A percentile compares a stretch with the other conserved stretches of the same genome.
Evolutionary conservation across 2,113 vertebrate genomes (phyloP).

Genomic region (Delphinapterus leucas): DNA sequence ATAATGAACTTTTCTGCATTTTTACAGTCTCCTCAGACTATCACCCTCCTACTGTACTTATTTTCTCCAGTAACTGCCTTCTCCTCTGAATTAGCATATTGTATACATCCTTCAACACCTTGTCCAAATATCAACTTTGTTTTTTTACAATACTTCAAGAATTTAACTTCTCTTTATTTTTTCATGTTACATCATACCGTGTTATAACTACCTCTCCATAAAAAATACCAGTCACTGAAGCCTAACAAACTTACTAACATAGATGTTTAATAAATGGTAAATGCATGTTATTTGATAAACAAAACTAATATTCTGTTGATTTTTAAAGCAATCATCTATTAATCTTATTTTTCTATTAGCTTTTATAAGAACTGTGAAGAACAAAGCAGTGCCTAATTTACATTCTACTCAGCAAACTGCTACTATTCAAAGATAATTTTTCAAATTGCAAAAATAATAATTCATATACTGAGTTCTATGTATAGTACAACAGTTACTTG

Average conservation of each 20-base stretch:
- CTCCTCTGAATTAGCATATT: not conserved
- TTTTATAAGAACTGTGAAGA: constrained; percentile 8
- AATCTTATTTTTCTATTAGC: not conserved
- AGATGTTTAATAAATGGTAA: constrained; percentile 7
- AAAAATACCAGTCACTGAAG: not conserved
- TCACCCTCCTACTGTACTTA: not conserved
- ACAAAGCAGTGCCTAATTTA: not conserved
- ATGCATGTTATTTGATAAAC: not conserved
- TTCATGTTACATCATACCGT: not conserved
- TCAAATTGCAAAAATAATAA: constrained; percentile 45
- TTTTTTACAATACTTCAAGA: constrained; percentile 3
- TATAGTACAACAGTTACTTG: not conserved
- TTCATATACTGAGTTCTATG: not conserved
- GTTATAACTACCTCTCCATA: not conserved
- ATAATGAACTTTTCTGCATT: not conserved
- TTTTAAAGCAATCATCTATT: constrained; percentile 3
- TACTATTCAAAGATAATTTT: not conserved
- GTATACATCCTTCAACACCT: not conserved
- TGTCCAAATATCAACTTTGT: not conserved
- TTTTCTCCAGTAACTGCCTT: not conserved
- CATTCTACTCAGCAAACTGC: not conserved
- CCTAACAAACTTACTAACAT: not conserved
- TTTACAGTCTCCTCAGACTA: not conserved
- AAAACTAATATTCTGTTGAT: constrained; percentile 34
- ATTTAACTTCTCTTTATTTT: constrained; percentile 6